phyloP scores from a whole-genome alignment of 1,140 invertebrate genomes.

The Drosophila pseudoobscura region DNA sequence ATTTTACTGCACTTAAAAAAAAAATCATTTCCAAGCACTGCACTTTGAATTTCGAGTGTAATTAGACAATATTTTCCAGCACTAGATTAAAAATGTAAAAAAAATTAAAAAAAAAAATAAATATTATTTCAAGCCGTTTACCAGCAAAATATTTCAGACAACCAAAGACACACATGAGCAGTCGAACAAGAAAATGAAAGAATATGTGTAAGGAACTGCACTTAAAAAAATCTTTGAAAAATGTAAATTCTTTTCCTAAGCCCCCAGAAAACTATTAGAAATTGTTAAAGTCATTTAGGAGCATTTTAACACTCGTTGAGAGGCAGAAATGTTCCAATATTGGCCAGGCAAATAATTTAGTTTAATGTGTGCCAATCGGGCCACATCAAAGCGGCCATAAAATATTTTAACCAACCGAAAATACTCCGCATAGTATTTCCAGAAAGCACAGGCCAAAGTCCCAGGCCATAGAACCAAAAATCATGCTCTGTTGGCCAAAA shows the following conservation, averaged over 20 bases:
- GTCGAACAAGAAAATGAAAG: neutral
- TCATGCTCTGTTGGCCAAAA: constrained; percentile 48
- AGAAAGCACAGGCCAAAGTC: constrained; percentile 6
- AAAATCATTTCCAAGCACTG: constrained; percentile 7
- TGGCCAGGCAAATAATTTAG: constrained; percentile 26
- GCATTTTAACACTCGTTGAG: constrained; percentile 20
- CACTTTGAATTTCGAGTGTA: neutral
- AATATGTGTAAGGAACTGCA: no score
- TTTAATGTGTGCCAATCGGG: constrained; percentile 35
- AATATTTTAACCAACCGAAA: constrained; percentile 31
- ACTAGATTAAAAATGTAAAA: constrained; percentile 13
- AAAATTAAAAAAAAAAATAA: neutral
- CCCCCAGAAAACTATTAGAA: constrained; percentile 5
- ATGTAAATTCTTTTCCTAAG: no score
- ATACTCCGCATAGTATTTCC: constrained; percentile 2
- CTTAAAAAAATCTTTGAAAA: no score
- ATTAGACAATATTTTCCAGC: neutral
- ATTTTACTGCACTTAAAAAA: neutral
- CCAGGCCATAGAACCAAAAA: constrained; percentile 29
- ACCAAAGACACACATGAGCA: constrained; percentile 3
- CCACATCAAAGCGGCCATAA: constrained; percentile 61
- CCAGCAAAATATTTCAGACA: constrained; percentile 9
- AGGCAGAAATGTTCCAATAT: constrained; percentile 10
- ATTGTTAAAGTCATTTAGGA: constrained; percentile 3
- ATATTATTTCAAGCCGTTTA: constrained; percentile 4